These are phyloP conservation scores for Apostichopus californicus DNA, from an alignment of 35 echinoderm and acorn worm species.

Conservation along the genomic window DNA sequence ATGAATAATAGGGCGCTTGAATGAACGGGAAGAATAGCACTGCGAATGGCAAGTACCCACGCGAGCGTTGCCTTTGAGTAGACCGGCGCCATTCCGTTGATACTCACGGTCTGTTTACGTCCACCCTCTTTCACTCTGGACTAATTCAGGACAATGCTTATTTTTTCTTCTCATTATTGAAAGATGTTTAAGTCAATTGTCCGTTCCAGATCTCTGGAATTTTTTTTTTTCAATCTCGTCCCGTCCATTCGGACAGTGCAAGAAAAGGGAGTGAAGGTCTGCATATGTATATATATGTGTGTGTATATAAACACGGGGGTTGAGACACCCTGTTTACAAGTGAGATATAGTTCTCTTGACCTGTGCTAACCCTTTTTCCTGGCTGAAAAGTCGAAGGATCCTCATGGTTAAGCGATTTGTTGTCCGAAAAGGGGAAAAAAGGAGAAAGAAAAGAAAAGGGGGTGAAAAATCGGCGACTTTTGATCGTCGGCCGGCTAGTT, in stretches of 20 bases:
- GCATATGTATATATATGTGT: not conserved
- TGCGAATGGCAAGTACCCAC: constrained; percentile 18
- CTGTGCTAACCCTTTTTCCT: not conserved
- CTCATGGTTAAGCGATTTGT: not conserved
- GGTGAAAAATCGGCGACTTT: not conserved
- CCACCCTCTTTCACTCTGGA: constrained; percentile 36
- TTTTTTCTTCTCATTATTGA: constrained; percentile 16
- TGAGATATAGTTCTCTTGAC: not conserved
- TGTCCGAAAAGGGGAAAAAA: not conserved
- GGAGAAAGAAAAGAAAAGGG: not conserved
- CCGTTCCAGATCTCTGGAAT: constrained; percentile 16
- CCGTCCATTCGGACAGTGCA: not conserved
- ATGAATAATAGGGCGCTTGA: constrained; percentile 40
- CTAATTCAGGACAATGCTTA: constrained; percentile 31
- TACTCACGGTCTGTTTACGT: constrained; percentile 46
- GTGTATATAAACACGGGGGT: not conserved
- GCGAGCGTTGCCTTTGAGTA: constrained; percentile 37
- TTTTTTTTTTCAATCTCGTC: constrained; percentile 12
- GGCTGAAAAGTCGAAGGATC: not conserved
- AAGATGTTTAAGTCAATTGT: constrained; percentile 48
- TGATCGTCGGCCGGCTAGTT: not conserved
- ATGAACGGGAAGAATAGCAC: constrained; percentile 16
- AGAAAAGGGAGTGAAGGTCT: not conserved
- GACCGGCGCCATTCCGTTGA: constrained; percentile 34
- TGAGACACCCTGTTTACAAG: constrained; percentile 34